A percentile compares a stretch with the other conserved stretches of the same genome.
Evolutionary conservation across 2,113 vertebrate genomes (phyloP).

Genomic region (Ptyas mucosa): DNA sequence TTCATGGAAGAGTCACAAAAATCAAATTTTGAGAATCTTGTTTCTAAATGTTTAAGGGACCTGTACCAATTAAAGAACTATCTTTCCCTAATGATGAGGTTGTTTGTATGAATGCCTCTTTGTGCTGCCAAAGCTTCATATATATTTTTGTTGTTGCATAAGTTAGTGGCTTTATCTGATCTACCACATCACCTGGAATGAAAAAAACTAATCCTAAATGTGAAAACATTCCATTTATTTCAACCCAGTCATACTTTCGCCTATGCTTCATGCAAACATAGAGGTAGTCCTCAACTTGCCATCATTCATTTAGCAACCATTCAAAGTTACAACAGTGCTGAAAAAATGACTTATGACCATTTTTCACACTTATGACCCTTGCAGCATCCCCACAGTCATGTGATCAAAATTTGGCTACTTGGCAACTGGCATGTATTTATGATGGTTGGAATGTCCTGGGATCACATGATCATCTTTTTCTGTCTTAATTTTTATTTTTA

Average conservation of each 20-base stretch:
- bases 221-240: background rate
- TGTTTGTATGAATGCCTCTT: background rate
- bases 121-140: background rate
- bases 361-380: too few species aligned
- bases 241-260: background rate
- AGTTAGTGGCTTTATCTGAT: background rate
- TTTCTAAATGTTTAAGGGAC: background rate
- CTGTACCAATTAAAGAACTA: background rate
- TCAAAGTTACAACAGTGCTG: too few species aligned
- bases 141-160: background rate
- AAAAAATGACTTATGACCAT: too few species aligned
- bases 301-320: too few species aligned
- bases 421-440: too few species aligned
- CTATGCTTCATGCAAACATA: background rate
- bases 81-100: background rate
- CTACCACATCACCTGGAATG: too few species aligned
- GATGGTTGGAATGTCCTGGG: too few species aligned
- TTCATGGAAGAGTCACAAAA: background rate
- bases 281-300: background rate
- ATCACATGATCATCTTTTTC: too few species aligned
- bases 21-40: background rate
- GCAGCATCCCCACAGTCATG: too few species aligned
- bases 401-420: too few species aligned
- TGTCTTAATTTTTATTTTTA: too few species aligned
- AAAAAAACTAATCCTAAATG: background rate